These are phyloP conservation scores for Brachionus manjavacas DNA, from an alignment of 1,140 invertebrate species.

Conservation along the genomic window DNA sequence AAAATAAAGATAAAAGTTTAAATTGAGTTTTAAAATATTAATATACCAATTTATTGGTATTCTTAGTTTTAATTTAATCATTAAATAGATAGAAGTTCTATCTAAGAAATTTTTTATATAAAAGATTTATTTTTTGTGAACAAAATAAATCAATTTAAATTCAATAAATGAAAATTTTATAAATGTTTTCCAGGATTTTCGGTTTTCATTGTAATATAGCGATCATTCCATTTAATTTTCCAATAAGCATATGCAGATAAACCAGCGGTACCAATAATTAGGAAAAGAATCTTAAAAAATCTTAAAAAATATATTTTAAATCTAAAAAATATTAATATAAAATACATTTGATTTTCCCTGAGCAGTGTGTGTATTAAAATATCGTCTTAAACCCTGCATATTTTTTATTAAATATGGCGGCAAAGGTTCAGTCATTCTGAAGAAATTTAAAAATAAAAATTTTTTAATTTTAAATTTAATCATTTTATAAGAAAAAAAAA, in stretches of 20 bases:
- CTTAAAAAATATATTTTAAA: neutral
- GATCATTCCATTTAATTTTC: neutral
- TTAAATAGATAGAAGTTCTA: no score
- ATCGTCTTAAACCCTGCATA: neutral
- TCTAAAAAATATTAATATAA: neutral
- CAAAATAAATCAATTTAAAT: neutral
- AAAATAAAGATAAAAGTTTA: neutral
- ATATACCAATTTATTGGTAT: neutral
- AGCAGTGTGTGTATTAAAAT: neutral
- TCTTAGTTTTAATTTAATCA: no score
- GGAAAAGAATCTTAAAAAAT: neutral
- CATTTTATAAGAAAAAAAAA: neutral
- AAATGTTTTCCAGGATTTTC: neutral
- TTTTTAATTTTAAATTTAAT: neutral
- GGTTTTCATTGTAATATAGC: slow-evolving; percentile 12
- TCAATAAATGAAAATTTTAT: neutral
- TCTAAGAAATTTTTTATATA: no score
- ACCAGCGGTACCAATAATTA: neutral
- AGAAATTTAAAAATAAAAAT: neutral
- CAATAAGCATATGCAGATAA: neutral
- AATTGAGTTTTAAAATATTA: neutral
- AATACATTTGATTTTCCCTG: slow-evolving; percentile 32
- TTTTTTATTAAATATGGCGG: neutral
- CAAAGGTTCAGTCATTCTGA: neutral
- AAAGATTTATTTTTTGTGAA: no score